These are phyloP conservation scores for Barnardius zonarius DNA, from an alignment of 2,113 vertebrate species.

Conservation along the genomic window DNA sequence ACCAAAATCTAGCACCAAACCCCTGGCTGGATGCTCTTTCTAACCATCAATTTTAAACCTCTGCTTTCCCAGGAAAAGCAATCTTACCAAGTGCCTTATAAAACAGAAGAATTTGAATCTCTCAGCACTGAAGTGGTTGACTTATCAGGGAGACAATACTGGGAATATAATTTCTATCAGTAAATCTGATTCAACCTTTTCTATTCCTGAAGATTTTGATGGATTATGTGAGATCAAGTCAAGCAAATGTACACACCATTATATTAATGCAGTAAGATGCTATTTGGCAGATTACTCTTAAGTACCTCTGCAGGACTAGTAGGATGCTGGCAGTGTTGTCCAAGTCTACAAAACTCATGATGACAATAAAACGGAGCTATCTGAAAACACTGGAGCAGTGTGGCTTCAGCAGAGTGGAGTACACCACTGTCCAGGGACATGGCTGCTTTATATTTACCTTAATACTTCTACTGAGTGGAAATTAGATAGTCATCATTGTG, in stretches of 20 bases:
- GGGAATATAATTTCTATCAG: constrained; percentile 13
- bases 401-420: background rate
- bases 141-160: background rate
- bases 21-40: background rate
- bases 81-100: background rate
- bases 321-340: background rate
- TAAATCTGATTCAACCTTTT: background rate
- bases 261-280: background rate
- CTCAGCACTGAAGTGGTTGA: background rate
- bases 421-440: background rate
- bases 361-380: background rate
- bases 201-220: constrained; percentile 12
- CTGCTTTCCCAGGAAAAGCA: background rate
- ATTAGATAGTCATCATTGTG: background rate
- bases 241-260: background rate
- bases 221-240: constrained; percentile 22
- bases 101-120: background rate
- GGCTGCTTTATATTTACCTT: background rate
- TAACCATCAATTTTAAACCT: background rate
- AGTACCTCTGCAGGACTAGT: background rate
- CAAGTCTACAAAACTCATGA: background rate
- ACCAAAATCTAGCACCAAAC: background rate
- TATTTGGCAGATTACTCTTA: background rate
- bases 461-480: background rate
- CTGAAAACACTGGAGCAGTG: background rate